A percentile compares a stretch with the other conserved stretches of the same genome.
These are phyloP conservation scores for Electrophaes corylata DNA, from an alignment of 2,888 invertebrate species.

Conservation along the genomic window DNA sequence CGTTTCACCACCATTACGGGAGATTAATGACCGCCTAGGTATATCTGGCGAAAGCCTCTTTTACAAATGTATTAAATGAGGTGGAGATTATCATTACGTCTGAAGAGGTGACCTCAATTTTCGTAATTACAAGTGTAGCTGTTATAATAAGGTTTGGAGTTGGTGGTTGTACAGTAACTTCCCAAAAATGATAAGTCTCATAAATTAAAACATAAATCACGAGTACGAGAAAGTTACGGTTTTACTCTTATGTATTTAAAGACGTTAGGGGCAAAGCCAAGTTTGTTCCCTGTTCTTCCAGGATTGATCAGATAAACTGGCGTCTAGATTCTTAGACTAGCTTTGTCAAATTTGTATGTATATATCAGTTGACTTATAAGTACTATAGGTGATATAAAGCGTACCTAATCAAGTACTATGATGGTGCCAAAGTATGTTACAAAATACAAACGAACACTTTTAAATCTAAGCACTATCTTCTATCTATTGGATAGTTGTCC, in stretches of 20 bases:
- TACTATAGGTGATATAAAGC: no score
- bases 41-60: slow-evolving; percentile 32
- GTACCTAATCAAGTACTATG: no score
- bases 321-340: no score
- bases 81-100: slow-evolving; percentile 29
- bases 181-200: background rate
- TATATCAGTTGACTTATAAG: no score
- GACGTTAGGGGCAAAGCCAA: no score
- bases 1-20: slow-evolving; percentile 63
- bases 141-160: slow-evolving; percentile 2
- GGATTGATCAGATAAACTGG: no score
- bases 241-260: background rate
- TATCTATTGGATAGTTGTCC: no score
- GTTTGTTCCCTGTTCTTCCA: no score
- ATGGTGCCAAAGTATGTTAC: no score
- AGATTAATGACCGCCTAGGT: slow-evolving; percentile 64
- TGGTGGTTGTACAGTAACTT: background rate
- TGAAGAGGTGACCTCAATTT: slow-evolving; percentile 26
- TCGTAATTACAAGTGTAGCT: slow-evolving; percentile 11
- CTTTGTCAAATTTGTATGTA: no score
- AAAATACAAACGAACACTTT: no score
- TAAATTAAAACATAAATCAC: background rate
- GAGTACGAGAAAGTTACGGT: background rate
- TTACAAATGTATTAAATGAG: slow-evolving; percentile 30
- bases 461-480: no score